A percentile compares a stretch with the other conserved stretches of the same genome.
These are phyloP conservation scores for Dreissena rostriformis DNA, from an alignment of 1,140 invertebrate species.

Conservation along the genomic window DNA sequence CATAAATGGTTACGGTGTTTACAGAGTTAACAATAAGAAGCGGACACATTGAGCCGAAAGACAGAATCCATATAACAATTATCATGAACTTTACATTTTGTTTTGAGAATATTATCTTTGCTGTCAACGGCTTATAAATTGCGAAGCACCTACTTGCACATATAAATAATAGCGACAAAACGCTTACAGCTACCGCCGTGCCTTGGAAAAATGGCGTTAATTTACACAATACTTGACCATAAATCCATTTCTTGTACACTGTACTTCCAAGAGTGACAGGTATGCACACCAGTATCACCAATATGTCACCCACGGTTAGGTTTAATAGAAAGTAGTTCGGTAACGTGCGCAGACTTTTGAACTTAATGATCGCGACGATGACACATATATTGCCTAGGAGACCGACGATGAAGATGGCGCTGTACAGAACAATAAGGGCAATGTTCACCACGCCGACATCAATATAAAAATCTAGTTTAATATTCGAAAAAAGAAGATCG, in stretches of 20 bases:
- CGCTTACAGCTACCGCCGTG: conserved; percentile 73
- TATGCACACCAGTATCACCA: conserved; percentile 91
- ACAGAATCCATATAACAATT: conserved; percentile 61
- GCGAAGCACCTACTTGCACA: no score
- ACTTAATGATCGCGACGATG: conserved; percentile 89
- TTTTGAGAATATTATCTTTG: conserved; percentile 55
- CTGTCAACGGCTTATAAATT: no score
- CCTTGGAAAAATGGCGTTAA: conserved; percentile 73
- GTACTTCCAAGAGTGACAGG: conserved; percentile 92
- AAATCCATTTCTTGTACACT: conserved; percentile 93
- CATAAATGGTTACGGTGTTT: conserved; percentile 66
- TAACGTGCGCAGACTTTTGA: conserved; percentile 86
- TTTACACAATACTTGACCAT: conserved; percentile 87
- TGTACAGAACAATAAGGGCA: conserved; percentile 79
- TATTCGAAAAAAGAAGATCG: no score
- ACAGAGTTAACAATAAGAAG: conserved; percentile 66
- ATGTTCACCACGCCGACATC: no score
- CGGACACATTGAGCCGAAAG: conserved; percentile 59
- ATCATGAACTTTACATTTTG: conserved; percentile 63
- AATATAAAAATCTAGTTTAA: no score
- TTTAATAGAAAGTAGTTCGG: no score
- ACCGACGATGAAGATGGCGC: conserved; percentile 89
- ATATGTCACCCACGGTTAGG: conserved; percentile 9
- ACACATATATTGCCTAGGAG: conserved; percentile 92
- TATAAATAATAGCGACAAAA: conserved; percentile 46